phyloP scores from a whole-genome alignment of 2,888 invertebrate genomes.

The Cetonia aurata region DNA sequence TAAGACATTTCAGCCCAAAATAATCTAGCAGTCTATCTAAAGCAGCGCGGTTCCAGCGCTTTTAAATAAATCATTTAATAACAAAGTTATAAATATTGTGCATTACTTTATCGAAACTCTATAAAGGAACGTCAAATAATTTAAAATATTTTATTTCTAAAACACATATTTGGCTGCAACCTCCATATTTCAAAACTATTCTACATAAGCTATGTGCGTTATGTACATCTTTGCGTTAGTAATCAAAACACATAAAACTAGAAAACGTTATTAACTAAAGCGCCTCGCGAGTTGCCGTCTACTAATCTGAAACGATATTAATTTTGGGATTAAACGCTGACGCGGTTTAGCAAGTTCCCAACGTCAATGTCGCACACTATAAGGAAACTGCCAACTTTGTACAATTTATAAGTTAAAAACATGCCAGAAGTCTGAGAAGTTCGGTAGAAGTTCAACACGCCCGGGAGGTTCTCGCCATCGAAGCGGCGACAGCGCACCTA shows the following conservation, averaged over 20 bases:
- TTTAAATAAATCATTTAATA: no score
- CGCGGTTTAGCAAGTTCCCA: conserved; percentile 40
- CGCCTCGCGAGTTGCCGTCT: background rate
- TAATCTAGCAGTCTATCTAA: no score
- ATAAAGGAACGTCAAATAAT: no score
- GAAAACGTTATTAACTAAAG: background rate
- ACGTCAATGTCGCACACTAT: conserved; percentile 38
- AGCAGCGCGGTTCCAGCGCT: no score
- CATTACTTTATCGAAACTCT: no score
- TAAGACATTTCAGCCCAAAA: no score
- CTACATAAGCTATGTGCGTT: no score
- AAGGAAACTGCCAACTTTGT: conserved; percentile 48
- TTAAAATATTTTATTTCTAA: no score
- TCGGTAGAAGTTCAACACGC: conserved; percentile 42
- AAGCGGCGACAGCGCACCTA: conserved; percentile 36
- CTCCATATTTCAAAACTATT: no score
- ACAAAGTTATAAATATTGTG: no score
- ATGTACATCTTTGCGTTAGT: no score
- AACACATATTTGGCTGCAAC: no score
- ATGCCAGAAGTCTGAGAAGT: conserved; percentile 47
- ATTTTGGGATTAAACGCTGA: conserved; percentile 44
- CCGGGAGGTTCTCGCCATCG: conserved; percentile 43
- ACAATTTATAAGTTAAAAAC: conserved; percentile 51
- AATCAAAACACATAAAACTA: background rate
- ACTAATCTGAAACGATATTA: conserved; percentile 36